Evolutionary conservation across 37 sponge, comb jelly and placozoan species (phyloP).

Genomic region (Cliona cf. orientalis): DNA sequence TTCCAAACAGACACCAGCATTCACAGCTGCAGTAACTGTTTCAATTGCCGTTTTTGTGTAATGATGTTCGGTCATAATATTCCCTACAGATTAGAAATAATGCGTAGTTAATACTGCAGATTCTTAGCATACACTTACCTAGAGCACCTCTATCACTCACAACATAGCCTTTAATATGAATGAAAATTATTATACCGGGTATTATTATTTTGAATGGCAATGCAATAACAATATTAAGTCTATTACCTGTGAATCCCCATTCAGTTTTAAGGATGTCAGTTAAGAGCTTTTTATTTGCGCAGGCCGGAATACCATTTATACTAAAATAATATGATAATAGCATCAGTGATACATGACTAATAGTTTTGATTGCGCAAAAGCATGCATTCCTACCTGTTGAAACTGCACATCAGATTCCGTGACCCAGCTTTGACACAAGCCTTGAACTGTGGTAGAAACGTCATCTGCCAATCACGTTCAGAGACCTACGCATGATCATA

Average conservation of each 20-base stretch:
- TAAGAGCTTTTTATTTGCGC: constrained; percentile 60
- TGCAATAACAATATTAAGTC: not conserved
- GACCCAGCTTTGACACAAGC: constrained; percentile 47
- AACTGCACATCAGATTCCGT: no score
- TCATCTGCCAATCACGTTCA: constrained; percentile 57
- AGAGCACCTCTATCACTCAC: constrained; percentile 76
- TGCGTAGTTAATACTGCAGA: not conserved
- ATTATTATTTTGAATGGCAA: not conserved
- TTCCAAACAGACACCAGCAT: constrained; percentile 58
- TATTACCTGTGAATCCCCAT: constrained; percentile 55
- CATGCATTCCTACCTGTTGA: constrained; percentile 48
- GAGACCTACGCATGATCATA: constrained; percentile 39
- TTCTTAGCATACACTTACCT: constrained; percentile 17
- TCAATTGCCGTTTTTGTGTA: constrained; percentile 35
- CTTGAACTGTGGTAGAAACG: constrained; percentile 66
- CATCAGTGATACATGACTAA: not conserved
- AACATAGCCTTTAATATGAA: constrained; percentile 50
- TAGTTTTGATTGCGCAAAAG: not conserved
- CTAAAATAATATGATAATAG: not conserved
- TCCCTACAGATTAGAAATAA: constrained; percentile 19
- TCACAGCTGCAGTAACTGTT: constrained; percentile 46
- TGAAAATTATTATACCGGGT: not conserved
- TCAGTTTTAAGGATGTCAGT: constrained; percentile 53
- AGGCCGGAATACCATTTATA: no score
- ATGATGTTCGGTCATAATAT: constrained; percentile 38